Evolutionary conservation across 2,888 invertebrate species (phyloP), one percentile per base, ranked within the genome.

Genomic region (Lypha dubia): DNA sequence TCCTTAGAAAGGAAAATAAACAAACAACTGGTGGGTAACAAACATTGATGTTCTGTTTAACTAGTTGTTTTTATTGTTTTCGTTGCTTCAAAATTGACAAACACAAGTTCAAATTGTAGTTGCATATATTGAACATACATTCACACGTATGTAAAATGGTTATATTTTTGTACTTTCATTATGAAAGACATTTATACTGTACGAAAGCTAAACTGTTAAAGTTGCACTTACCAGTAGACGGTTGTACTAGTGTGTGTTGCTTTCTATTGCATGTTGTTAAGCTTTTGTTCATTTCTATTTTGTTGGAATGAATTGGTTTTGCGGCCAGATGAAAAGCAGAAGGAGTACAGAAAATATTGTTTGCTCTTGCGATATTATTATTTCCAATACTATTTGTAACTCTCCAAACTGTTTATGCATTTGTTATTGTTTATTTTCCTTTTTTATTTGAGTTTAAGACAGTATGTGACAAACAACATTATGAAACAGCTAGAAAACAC

Each of bases 1-100:
- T 51, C 58, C 56, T 62, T n/a, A n/a, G n/a, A n/a, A n/a, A n/a
- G 70, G 49, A 46, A 79, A 77, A 62, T 63, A 49, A 62, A 73
- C 77, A 73, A 68, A 38, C 46, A 65, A 32, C 38, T 56, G 17
- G 49, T n/a, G 28, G 46, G 11, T 56, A 13, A 49, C 32, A 58
- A 73, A 73, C 17, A n/a, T 60, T 60, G 15, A 44, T 11, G 20
- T 53, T 51, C 5, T 60, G 38, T 53, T 63, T 17, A 46, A 73
- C 53, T 35, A 15, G n/a, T 56, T 77, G 9, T 15, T 22, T 41
- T 41, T 11, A 6, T 68, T 62, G 15, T 32, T 22, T 22, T 53
- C 58, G 58, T 70, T 70, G 11, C 28, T 28, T 41, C 22, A 7
- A 13, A 17, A 41, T 62, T 62, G 62, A 60, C 38, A 70, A 77